These are phyloP conservation scores for Nothobranchius kuhntae DNA, from an alignment of 2,113 vertebrate species.

Conservation along the genomic window DNA sequence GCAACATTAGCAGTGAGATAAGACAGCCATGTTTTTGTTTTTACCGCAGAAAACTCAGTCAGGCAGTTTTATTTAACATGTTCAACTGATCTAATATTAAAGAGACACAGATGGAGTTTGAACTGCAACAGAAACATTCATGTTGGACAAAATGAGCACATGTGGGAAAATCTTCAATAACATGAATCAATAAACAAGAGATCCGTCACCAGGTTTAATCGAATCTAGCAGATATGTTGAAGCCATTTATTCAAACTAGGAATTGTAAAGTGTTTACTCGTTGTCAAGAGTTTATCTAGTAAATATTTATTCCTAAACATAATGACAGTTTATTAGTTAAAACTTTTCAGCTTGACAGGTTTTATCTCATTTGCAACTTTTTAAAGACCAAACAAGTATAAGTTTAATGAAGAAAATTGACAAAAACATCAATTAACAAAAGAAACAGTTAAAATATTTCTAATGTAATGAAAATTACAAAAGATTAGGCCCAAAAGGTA, in stretches of 20 bases:
- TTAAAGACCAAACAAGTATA: neutral
- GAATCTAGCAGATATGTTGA: neutral
- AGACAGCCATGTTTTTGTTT: neutral
- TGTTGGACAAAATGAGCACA: neutral
- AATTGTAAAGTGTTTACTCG: too few species aligned
- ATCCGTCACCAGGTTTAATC: neutral
- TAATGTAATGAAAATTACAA: neutral
- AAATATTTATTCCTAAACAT: too few species aligned
- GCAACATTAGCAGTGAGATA: neutral
- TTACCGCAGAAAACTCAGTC: neutral
- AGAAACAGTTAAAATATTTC: conserved; percentile 1
- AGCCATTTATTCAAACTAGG: too few species aligned
- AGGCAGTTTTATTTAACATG: neutral
- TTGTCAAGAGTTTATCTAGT: too few species aligned
- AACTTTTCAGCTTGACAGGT: too few species aligned
- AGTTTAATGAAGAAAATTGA: neutral
- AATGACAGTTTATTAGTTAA: too few species aligned
- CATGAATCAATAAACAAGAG: neutral
- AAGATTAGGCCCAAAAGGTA: neutral
- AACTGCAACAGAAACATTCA: neutral
- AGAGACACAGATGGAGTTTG: neutral
- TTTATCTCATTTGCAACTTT: neutral
- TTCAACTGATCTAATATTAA: neutral
- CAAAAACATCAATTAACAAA: conserved; percentile 1
- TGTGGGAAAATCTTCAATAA: too few species aligned